phyloP scores from a whole-genome alignment of 2,888 invertebrate genomes.

The Tetragonula carbonaria region DNA sequence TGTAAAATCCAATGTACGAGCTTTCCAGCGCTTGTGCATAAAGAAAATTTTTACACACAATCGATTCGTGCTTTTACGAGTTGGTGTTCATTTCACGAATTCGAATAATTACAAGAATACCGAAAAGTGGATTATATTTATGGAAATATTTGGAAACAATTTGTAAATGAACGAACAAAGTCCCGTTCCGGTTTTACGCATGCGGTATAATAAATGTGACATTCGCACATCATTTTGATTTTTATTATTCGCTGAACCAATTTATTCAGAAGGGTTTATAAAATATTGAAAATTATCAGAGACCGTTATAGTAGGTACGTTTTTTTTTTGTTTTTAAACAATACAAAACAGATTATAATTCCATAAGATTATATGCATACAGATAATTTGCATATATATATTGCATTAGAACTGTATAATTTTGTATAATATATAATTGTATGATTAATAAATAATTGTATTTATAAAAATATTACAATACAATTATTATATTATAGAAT shows the following conservation, averaged over 20 bases:
- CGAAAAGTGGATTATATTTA: not conserved
- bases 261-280: not conserved
- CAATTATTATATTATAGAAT: no score
- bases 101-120: not conserved
- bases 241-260: not conserved
- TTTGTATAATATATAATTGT: no score
- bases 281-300: no score
- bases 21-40: not conserved
- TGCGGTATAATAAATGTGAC: not conserved
- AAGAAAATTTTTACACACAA: conserved; percentile 7
- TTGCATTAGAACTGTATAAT: no score
- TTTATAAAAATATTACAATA: no score
- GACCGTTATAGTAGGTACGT: not conserved
- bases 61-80: not conserved
- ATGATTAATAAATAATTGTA: no score
- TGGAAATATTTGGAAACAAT: not conserved
- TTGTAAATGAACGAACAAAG: not conserved
- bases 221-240: not conserved
- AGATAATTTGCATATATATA: no score
- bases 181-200: not conserved
- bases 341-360: no score
- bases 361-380: no score
- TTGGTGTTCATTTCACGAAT: conserved; percentile 9
- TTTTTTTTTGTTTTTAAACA: not conserved
- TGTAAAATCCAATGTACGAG: not conserved